phyloP scores from a whole-genome alignment of 2,797 vertebrate species.

The Pangasius larnaudii region DNA sequence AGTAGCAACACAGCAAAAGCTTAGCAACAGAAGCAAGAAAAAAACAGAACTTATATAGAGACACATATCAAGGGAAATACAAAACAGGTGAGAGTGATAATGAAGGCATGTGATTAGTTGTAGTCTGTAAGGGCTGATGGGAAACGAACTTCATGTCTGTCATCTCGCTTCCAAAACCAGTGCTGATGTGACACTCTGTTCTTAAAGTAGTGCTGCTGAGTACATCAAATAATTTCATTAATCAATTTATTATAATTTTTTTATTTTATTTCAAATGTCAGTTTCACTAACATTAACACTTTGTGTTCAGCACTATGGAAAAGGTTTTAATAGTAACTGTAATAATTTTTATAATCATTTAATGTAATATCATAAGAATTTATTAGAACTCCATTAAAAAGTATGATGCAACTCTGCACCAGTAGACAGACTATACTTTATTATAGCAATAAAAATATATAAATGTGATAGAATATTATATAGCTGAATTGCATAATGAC shows the following conservation, averaged over 20 bases:
- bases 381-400: not conserved
- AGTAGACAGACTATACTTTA: not conserved
- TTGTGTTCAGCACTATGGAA: not conserved
- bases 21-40: not conserved
- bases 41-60: not conserved
- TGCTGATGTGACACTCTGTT: too few relatives aligned
- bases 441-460: not conserved
- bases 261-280: not conserved
- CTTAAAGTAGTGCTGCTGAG: not conserved
- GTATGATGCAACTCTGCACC: not conserved
- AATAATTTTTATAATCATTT: not conserved
- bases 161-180: too few relatives aligned
- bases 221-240: not conserved
- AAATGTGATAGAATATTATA: not conserved
- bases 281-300: not conserved
- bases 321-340: not conserved
- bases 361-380: not conserved
- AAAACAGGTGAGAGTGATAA: not conserved
- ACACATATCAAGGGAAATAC: not conserved
- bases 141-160: not conserved
- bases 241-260: not conserved
- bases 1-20: too few relatives aligned
- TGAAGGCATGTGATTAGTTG: not conserved
- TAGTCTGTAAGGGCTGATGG: not conserved
- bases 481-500: slow-evolving; percentile 21